Conservation (phyloP, 2,888 invertebrate species). For the Athalia cordata region DNA sequence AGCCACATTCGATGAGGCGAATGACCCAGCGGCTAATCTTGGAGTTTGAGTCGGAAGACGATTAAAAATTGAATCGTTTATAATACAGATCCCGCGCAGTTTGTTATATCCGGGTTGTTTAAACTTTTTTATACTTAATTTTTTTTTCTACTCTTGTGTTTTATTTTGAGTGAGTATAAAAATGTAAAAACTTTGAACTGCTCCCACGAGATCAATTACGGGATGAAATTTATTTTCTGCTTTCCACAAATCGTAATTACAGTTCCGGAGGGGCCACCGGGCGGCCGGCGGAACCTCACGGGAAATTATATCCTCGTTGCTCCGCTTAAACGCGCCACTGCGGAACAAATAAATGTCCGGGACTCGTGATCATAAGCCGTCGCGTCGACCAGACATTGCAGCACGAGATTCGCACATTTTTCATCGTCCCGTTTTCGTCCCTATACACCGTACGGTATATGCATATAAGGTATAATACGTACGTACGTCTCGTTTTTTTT, state of each 20-base stretch:
- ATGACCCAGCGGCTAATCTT: neutral
- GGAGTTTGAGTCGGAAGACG: neutral
- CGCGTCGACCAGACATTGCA: conserved; percentile 11
- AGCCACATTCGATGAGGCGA: no score
- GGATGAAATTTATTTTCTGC: conserved; percentile 37
- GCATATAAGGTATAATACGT: neutral
- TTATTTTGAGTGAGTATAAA: neutral
- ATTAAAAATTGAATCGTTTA: neutral
- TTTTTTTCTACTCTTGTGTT: no score
- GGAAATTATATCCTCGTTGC: conserved; percentile 46
- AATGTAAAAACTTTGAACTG: neutral
- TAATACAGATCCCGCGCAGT: no score
- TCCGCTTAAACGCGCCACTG: conserved; percentile 40
- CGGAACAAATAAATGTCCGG: conserved; percentile 42
- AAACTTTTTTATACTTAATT: no score
- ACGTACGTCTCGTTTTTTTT: neutral
- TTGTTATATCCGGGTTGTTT: no score
- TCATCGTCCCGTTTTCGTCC: conserved; percentile 26
- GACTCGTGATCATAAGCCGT: conserved; percentile 40
- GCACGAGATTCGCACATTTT: conserved; percentile 44
- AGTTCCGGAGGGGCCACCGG: conserved; percentile 20
- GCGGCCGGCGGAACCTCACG: conserved; percentile 14
- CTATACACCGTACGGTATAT: no score
- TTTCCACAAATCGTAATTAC: conserved; percentile 42
- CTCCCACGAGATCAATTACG: conserved; percentile 32